Evolutionary conservation across 2,113 vertebrate species (phyloP).

Genomic region (Microcebus jonahi): DNA sequence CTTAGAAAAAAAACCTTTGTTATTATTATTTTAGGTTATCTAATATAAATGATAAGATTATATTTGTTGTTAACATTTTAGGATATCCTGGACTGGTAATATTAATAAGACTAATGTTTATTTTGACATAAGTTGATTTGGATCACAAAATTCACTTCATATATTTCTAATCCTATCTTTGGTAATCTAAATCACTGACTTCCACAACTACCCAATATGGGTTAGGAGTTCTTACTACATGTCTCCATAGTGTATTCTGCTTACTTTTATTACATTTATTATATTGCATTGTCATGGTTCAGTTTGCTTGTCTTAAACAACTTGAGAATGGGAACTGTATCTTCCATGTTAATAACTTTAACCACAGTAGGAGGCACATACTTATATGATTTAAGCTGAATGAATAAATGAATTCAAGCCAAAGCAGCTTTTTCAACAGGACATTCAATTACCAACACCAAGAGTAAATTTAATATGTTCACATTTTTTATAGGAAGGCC

Average conservation of each 20-base stretch:
- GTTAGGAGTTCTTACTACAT: neutral
- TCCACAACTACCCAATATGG: neutral
- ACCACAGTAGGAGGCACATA: neutral
- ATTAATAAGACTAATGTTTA: neutral
- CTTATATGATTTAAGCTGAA: neutral
- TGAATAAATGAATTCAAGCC: neutral
- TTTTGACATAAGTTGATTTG: neutral
- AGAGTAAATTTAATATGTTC: neutral
- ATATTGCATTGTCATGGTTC: neutral
- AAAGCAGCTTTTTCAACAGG: constrained; percentile 31
- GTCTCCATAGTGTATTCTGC: neutral
- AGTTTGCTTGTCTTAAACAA: neutral
- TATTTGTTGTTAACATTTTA: constrained; percentile 13
- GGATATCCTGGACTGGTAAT: neutral
- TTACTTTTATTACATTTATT: neutral
- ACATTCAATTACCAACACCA: neutral
- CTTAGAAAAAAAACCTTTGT: neutral
- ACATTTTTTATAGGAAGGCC: neutral
- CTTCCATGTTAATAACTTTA: neutral
- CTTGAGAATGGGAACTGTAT: neutral
- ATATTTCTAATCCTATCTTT: constrained; percentile 34
- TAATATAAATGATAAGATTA: neutral
- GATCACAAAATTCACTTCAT: neutral
- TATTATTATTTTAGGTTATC: neutral
- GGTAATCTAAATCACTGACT: constrained; percentile 12